Conservation (phyloP, 2,888 invertebrate species). For the Pachydiplax longipennis region DNA sequence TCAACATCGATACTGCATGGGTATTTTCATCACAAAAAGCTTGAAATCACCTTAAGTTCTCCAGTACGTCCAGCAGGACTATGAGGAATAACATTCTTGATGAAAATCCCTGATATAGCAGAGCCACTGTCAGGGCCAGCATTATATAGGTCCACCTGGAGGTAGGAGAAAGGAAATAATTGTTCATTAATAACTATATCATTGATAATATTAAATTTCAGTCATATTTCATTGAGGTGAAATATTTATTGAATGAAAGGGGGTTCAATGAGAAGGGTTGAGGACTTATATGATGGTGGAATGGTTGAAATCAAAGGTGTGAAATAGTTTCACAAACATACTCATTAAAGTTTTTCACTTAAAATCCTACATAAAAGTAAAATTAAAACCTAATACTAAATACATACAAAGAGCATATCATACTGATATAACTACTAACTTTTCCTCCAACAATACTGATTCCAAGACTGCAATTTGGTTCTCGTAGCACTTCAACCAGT, state of each 20-base stretch:
- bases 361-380: neutral
- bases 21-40: too few species aligned
- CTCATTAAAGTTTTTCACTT: too few species aligned
- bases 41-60: conserved; percentile 73
- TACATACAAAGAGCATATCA: too few species aligned
- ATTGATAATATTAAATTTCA: too few species aligned
- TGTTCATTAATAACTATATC: too few species aligned
- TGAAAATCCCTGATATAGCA: conserved; percentile 91
- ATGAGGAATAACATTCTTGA: conserved; percentile 93
- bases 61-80: conserved; percentile 93
- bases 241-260: neutral
- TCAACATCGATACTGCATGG: too few species aligned
- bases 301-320: neutral
- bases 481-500: conserved; percentile 74
- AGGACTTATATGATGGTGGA: neutral
- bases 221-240: neutral
- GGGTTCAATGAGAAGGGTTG: neutral
- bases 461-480: conserved; percentile 83
- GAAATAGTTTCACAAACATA: too few species aligned
- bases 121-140: conserved; percentile 73
- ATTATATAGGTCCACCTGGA: conserved; percentile 77
- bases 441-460: conserved; percentile 97
- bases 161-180: neutral
- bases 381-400: neutral
- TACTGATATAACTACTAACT: conserved; percentile 62